Conservation (phyloP, 2,797 vertebrate genomes). For the Xerus rutilus region DNA sequence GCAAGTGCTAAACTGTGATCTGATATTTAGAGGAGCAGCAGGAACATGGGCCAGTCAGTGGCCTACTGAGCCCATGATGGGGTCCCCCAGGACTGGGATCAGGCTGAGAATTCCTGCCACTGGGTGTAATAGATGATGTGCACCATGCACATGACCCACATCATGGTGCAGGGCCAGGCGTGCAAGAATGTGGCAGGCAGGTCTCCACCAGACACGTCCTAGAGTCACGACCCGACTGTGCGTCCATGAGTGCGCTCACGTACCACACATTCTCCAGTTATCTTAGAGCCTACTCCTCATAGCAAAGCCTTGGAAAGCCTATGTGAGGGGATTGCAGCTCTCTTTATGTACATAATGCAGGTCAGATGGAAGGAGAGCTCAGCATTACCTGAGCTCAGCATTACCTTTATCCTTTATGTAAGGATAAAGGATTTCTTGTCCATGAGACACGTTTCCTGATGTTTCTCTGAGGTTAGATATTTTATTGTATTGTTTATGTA, state of each 20-base stretch:
- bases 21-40: not conserved
- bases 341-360: not conserved
- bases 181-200: too few species aligned
- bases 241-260: too few species aligned
- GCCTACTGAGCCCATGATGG: too few species aligned
- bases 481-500: not conserved
- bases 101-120: too few species aligned
- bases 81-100: too few species aligned
- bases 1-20: not conserved
- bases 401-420: too few species aligned
- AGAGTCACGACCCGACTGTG: too few species aligned
- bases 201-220: too few species aligned
- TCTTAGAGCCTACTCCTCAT: not conserved
- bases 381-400: not conserved
- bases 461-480: not conserved
- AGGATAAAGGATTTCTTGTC: not conserved
- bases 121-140: too few species aligned
- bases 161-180: too few species aligned
- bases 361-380: not conserved
- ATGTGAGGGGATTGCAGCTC: not conserved
- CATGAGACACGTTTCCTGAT: too few species aligned
- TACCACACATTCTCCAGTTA: not conserved
- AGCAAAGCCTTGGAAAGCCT: not conserved
- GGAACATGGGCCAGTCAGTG: not conserved
- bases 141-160: too few species aligned